Percentiles rank a stretch among this genome's conserved stretches.
Evolutionary conservation across 2,797 vertebrate species (phyloP).

Genomic region (Pangasius djambal): DNA sequence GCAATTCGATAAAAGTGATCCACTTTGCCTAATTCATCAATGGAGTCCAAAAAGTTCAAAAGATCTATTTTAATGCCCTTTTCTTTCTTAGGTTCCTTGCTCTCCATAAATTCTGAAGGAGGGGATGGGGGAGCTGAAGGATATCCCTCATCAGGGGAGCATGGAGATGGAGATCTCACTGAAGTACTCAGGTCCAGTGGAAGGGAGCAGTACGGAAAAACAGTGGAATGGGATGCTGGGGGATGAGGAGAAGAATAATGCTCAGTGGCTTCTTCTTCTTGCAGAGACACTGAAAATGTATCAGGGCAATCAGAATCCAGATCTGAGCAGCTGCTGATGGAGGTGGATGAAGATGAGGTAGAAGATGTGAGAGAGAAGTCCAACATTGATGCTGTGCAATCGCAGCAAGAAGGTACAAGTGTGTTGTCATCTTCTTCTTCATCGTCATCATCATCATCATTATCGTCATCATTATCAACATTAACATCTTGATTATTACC

Average conservation of each 20-base stretch:
- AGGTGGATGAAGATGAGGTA: slow-evolving; percentile 87
- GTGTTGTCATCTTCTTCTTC: slow-evolving; percentile 81
- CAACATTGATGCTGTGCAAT: slow-evolving; percentile 77
- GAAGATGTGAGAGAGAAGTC: slow-evolving; percentile 80
- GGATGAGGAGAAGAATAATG: slow-evolving; percentile 61
- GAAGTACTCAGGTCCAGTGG: slow-evolving; percentile 58
- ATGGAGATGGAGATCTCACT: slow-evolving; percentile 59
- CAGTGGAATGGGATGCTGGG: slow-evolving; percentile 60
- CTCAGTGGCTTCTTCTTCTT: slow-evolving; percentile 65
- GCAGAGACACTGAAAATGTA: slow-evolving; percentile 76
- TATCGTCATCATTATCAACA: slow-evolving; percentile 52
- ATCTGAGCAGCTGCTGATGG: slow-evolving; percentile 94
- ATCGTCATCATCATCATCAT: slow-evolving; percentile 59
- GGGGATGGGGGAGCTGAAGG: slow-evolving; percentile 77
- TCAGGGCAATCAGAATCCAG: slow-evolving; percentile 85
- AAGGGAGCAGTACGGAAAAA: slow-evolving; percentile 64
- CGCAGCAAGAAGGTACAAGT: slow-evolving; percentile 77
- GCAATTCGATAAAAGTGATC: slow-evolving; percentile 80
- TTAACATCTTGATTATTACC: slow-evolving; percentile 52
- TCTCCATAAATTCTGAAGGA: slow-evolving; percentile 73
- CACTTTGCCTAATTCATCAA: slow-evolving; percentile 80
- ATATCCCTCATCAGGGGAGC: slow-evolving; percentile 82
- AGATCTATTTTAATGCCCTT: slow-evolving; percentile 73
- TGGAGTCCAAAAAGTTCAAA: slow-evolving; percentile 78
- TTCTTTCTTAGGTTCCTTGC: slow-evolving; percentile 62